Base-by-base conservation (phyloP, 2,888 invertebrate genomes). In the Dryomyza anilis region DNA sequence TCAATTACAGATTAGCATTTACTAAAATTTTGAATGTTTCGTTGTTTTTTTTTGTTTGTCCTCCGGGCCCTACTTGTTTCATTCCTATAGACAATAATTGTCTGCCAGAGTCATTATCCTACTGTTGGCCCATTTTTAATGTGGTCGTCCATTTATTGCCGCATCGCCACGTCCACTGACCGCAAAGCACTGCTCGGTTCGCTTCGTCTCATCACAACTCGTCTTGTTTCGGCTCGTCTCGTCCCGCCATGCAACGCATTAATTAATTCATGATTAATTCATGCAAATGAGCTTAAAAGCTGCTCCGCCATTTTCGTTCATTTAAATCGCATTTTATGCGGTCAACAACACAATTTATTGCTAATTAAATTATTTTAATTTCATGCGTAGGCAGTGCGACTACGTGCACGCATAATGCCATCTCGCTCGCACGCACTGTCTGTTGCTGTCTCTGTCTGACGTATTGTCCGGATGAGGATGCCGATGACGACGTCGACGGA, bases 351-450 rank as follows among this genome's bases (percentile, higher is more conserved):
- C 70, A 70, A 73, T 73, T 73, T 72, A 72, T 73, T 73, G 66
- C 73, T 78, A 79, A 78, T 80, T 78, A 74, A 76, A 78, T 79
- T 76, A 78, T 78, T 77, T 76, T 70, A 64, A 72, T 68, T 67
- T 59, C 46, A 33, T 65, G n/a, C n/a, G n/a, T 59, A 48, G 27
- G 48, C 27, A 43, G 45, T 55, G 39, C 36, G 36, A 27, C 52
- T 39, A 21, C 46, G 23, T 33, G 12, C 30, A 21, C 58, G 52
- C 5, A 63, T 56, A 36, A 30, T 29, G 53, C 4, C 30, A 27
- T 59, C 39, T 27, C 52, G 25, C 50, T 48, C 55, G 16, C 36
- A 27, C 36, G 14, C 27, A 27, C 23, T 58, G 33, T 52, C 36
- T 50, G 36, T 62, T 27, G 25, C 19, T 59, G 23, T 48, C 16